These are phyloP conservation scores for Drosophila simulans DNA, from an alignment of 1,140 invertebrate species.

Conservation along the genomic window DNA sequence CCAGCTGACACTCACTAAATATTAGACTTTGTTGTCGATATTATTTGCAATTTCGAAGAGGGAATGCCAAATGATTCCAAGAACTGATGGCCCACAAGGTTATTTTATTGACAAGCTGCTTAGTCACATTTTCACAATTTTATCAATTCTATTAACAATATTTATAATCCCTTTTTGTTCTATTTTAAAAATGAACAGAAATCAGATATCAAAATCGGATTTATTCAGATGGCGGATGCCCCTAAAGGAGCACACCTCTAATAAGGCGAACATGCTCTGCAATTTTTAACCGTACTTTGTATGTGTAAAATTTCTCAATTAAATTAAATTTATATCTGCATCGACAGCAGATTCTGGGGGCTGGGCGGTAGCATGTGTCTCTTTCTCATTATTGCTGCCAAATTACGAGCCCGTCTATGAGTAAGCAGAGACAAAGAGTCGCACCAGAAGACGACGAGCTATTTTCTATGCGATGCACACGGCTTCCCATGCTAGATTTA, in stretches of 20 bases:
- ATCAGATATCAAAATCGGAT: too few species aligned
- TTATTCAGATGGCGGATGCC: neutral
- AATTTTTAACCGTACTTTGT: slow-evolving; percentile 1
- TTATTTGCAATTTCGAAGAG: slow-evolving; percentile 10
- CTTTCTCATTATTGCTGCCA: slow-evolving; percentile 56
- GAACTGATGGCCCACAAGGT: slow-evolving; percentile 16
- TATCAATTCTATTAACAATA: too few species aligned
- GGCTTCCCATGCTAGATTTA: slow-evolving; percentile 39
- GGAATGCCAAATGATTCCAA: slow-evolving; percentile 18
- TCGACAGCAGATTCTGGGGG: slow-evolving; percentile 17
- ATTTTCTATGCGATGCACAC: slow-evolving; percentile 43
- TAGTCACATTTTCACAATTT: neutral
- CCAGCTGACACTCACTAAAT: slow-evolving; percentile 21
- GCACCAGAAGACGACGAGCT: slow-evolving; percentile 17
- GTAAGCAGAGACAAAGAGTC: slow-evolving; percentile 40
- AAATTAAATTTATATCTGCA: slow-evolving; percentile 32
- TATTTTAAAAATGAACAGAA: too few species aligned
- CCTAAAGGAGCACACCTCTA: slow-evolving; percentile 16
- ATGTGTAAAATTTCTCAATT: slow-evolving; percentile 12
- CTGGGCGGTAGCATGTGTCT: slow-evolving; percentile 45
- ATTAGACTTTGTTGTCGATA: slow-evolving; percentile 17
- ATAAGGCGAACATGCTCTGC: slow-evolving; percentile 15
- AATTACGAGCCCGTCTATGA: slow-evolving; percentile 47
- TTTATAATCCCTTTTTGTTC: too few species aligned
- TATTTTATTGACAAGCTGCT: slow-evolving; percentile 15